A percentile compares a stretch with the other conserved stretches of the same genome.
phyloP scores from a whole-genome alignment of 2,888 invertebrate species.

The Dysmachus trigonus region DNA sequence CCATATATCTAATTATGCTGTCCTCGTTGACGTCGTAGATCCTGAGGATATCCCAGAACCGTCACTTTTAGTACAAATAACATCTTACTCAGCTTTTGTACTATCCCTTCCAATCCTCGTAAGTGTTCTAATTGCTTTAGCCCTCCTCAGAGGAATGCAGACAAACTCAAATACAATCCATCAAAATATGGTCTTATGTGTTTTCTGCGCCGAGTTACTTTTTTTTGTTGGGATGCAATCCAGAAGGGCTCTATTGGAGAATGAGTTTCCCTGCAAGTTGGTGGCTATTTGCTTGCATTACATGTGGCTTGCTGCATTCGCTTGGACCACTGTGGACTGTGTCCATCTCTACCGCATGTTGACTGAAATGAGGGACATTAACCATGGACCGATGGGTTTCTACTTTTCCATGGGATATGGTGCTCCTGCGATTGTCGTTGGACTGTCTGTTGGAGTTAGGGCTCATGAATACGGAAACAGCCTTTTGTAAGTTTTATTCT shows the following conservation, averaged over 20 bases:
- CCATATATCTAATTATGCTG: slow-evolving; percentile 90
- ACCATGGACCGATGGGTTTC: slow-evolving; percentile 92
- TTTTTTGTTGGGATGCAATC: slow-evolving; percentile 90
- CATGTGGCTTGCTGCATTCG: slow-evolving; percentile 89
- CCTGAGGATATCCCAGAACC: slow-evolving; percentile 90
- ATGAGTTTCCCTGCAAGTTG: slow-evolving; percentile 89
- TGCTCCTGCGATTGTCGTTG: slow-evolving; percentile 89
- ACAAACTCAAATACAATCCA: slow-evolving; percentile 95
- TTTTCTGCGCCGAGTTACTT: slow-evolving; percentile 84
- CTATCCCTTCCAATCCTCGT: slow-evolving; percentile 83
- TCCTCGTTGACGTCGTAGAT: slow-evolving; percentile 89
- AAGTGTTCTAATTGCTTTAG: slow-evolving; percentile 81
- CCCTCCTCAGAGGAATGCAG: slow-evolving; percentile 82
- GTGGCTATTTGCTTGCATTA: slow-evolving; percentile 92
- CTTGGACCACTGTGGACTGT: slow-evolving; percentile 92
- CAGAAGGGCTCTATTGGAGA: slow-evolving; percentile 79
- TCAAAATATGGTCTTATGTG: slow-evolving; percentile 90
- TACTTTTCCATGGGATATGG: slow-evolving; percentile 94
- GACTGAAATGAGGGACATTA: slow-evolving; percentile 94
- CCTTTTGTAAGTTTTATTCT: slow-evolving; percentile 78
- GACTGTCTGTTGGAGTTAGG: slow-evolving; percentile 88
- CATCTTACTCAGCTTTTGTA: slow-evolving; percentile 89
- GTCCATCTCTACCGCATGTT: slow-evolving; percentile 93
- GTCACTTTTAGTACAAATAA: slow-evolving; percentile 83
- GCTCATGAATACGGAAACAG: slow-evolving; percentile 96